These are phyloP conservation scores for Vicugna pacos DNA, from an alignment of 2,113 vertebrate genomes.

Conservation along the genomic window DNA sequence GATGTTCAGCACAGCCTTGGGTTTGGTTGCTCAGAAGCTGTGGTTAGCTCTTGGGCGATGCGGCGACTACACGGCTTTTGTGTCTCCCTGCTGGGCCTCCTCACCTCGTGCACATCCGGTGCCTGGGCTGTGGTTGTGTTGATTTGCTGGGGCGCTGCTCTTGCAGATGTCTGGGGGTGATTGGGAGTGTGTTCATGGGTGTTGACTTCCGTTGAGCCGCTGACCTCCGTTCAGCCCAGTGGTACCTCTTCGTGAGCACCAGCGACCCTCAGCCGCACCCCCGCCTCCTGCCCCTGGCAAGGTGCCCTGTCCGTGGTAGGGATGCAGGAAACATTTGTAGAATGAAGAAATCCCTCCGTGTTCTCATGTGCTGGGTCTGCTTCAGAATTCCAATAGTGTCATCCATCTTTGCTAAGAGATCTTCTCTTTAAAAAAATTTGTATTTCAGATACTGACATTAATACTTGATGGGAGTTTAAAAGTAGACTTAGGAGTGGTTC, in stretches of 20 bases:
- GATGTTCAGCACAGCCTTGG: background rate
- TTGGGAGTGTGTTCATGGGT: conserved; percentile 36
- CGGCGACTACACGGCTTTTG: background rate
- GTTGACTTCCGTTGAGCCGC: background rate
- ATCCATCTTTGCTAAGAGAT: background rate
- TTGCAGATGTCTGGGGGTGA: conserved; percentile 41
- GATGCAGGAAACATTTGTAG: background rate
- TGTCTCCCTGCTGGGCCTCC: conserved; percentile 29
- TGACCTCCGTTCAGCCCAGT: background rate
- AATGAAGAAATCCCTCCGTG: conserved; percentile 3
- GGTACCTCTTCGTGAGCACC: background rate
- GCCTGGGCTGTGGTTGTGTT: conserved; percentile 65
- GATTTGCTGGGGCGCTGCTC: conserved; percentile 31
- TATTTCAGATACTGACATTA: background rate
- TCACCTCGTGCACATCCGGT: conserved; percentile 43
- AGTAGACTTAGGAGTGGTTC: background rate
- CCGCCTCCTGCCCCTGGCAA: background rate
- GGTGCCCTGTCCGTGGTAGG: background rate
- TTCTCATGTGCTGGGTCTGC: background rate
- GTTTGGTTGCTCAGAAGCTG: background rate
- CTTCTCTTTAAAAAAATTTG: conserved; percentile 16
- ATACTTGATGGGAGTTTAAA: background rate
- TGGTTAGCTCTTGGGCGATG: background rate
- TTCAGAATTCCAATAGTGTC: background rate
- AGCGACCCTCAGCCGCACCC: background rate